These are phyloP conservation scores for Rhogogaster chlorosoma DNA, from an alignment of 2,888 invertebrate species.

Conservation along the genomic window DNA sequence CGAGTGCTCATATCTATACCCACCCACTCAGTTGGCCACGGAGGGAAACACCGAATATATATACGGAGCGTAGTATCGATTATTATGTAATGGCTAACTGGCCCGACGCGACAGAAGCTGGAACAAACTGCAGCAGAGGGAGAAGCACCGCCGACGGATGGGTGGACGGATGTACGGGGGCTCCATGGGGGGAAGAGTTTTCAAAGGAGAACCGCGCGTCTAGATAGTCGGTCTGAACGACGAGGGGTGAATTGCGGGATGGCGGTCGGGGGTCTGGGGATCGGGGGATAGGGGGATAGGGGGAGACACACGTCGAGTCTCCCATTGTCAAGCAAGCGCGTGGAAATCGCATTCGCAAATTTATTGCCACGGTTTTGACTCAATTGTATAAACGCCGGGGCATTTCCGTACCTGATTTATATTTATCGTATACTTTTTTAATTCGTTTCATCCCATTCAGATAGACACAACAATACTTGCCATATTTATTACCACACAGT, in stretches of 20 bases:
- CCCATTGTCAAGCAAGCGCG: constrained; percentile 44
- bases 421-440: not conserved
- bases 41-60: not conserved
- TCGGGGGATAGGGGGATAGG: not conserved
- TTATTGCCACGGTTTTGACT: constrained; percentile 48
- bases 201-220: constrained; percentile 28
- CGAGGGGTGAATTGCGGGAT: not conserved
- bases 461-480: not conserved
- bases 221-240: not conserved
- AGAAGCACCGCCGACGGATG: not conserved
- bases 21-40: not conserved
- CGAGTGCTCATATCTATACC: not conserved
- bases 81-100: constrained; percentile 46
- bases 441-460: constrained; percentile 15
- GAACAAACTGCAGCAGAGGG: constrained; percentile 22
- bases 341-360: constrained; percentile 40
- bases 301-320: constrained; percentile 26
- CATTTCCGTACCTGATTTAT: constrained; percentile 27
- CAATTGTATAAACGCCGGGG: constrained; percentile 42
- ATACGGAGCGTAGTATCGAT: constrained; percentile 24
- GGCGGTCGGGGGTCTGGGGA: not conserved
- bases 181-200: not conserved
- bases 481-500: not conserved
- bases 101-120: constrained; percentile 36
- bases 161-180: not conserved